These are phyloP conservation scores for Catostomus latipinnis DNA, from an alignment of 2,797 vertebrate genomes.

Conservation along the genomic window DNA sequence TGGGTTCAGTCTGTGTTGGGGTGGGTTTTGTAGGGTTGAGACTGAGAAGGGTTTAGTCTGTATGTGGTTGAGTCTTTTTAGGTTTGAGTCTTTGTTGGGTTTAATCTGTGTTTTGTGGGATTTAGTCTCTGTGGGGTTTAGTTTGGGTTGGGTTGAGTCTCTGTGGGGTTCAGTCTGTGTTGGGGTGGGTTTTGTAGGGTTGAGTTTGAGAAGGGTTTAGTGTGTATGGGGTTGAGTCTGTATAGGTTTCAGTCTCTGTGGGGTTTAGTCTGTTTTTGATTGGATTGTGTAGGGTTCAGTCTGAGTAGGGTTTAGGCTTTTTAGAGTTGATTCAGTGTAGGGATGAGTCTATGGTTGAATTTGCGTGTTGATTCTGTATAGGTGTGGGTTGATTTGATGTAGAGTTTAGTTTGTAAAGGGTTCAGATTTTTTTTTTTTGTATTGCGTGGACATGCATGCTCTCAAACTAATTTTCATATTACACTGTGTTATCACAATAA, in stretches of 20 bases:
- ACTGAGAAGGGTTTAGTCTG: not conserved
- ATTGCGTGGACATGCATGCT: not conserved
- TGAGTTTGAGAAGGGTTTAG: not conserved
- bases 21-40: not conserved
- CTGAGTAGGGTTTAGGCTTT: too few relatives aligned
- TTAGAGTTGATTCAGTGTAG: not conserved
- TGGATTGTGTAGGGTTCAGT: too few relatives aligned
- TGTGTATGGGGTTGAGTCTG: too few relatives aligned
- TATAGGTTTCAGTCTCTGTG: too few relatives aligned
- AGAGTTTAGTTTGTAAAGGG: not conserved
- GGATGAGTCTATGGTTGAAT: not conserved
- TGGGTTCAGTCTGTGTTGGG: too few relatives aligned
- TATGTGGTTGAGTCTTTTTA: too few relatives aligned
- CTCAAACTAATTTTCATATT: too few relatives aligned
- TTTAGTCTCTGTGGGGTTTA: not conserved
- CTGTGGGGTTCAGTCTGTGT: too few relatives aligned
- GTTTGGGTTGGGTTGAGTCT: not conserved
- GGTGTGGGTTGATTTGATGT: not conserved
- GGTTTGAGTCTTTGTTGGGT: too few relatives aligned
- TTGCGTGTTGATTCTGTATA: not conserved
- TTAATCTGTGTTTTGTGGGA: too few relatives aligned
- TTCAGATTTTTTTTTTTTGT: not conserved
- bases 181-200: too few relatives aligned
- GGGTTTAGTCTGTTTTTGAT: too few relatives aligned
- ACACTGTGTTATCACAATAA: not conserved